phyloP scores from a whole-genome alignment of 92 coral and sea anemone genomes.

The Umimayanthus chanpuru region DNA sequence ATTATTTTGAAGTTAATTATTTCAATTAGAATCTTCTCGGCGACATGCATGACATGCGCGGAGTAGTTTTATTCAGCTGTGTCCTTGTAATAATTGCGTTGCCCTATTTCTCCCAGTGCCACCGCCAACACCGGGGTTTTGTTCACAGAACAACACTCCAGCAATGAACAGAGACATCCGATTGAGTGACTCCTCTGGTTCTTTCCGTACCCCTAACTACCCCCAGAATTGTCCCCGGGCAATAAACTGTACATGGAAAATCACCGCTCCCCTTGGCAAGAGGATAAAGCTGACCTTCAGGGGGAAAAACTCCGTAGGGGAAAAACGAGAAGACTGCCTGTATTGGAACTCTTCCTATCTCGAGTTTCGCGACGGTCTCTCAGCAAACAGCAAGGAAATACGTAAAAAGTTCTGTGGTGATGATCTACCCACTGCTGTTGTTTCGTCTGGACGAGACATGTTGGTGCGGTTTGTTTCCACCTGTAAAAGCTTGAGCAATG shows the following conservation, averaged over 20 bases:
- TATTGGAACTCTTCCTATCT: constrained; percentile 26
- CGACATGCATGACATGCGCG: too few relatives aligned
- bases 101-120: not conserved
- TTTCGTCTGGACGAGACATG: not conserved
- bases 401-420: constrained; percentile 6
- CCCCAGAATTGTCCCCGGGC: too few relatives aligned
- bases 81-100: not conserved
- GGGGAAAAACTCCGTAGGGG: too few relatives aligned
- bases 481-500: not conserved
- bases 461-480: constrained; percentile 5
- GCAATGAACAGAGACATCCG: too few relatives aligned
- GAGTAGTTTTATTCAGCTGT: not conserved
- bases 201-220: too few relatives aligned
- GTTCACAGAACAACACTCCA: too few relatives aligned
- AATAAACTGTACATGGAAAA: too few relatives aligned
- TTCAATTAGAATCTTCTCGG: too few relatives aligned
- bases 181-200: too few relatives aligned
- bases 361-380: constrained; percentile 44
- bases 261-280: too few relatives aligned
- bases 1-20: too few relatives aligned
- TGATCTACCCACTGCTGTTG: not conserved
- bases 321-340: not conserved
- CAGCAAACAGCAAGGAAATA: constrained; percentile 34
- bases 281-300: too few relatives aligned
- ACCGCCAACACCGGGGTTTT: not conserved